Percentiles rank a stretch among this genome's conserved stretches.
Evolutionary conservation across 2,888 invertebrate species (phyloP).

Genomic region (Carabus problematicus): DNA sequence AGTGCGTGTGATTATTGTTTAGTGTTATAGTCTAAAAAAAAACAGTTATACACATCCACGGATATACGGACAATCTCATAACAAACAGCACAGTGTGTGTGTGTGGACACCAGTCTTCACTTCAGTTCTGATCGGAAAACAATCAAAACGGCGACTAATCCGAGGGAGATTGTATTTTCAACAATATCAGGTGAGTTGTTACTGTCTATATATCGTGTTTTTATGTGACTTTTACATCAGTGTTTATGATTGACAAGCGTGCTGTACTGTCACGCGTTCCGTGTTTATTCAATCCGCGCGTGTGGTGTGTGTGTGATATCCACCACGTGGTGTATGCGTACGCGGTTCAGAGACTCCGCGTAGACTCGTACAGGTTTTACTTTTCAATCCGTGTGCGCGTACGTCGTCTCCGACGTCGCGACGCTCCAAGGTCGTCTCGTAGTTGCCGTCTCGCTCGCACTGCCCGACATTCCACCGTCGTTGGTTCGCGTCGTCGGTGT

Average conservation of each 20-base stretch:
- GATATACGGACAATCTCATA: too few relatives aligned
- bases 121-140: neutral
- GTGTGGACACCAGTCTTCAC: neutral
- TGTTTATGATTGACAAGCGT: neutral
- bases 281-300: neutral
- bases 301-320: neutral
- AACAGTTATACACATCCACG: neutral
- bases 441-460: conserved; percentile 8
- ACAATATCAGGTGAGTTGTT: conserved; percentile 64
- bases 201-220: neutral
- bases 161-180: conserved; percentile 66
- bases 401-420: conserved; percentile 16
- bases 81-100: neutral
- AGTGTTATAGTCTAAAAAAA: neutral
- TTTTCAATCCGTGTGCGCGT: conserved; percentile 4
- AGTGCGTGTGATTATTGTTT: neutral
- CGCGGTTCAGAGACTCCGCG: neutral
- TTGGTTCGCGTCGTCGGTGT: conserved; percentile 20
- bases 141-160: conserved; percentile 66
- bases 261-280: neutral
- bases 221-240: neutral
- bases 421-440: conserved; percentile 24
- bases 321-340: conserved; percentile 7
- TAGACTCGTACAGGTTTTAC: neutral
- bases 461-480: conserved; percentile 4